Evolutionary conservation across 2,113 vertebrate species (phyloP).

Genomic region (Hepsetus odoe): DNA sequence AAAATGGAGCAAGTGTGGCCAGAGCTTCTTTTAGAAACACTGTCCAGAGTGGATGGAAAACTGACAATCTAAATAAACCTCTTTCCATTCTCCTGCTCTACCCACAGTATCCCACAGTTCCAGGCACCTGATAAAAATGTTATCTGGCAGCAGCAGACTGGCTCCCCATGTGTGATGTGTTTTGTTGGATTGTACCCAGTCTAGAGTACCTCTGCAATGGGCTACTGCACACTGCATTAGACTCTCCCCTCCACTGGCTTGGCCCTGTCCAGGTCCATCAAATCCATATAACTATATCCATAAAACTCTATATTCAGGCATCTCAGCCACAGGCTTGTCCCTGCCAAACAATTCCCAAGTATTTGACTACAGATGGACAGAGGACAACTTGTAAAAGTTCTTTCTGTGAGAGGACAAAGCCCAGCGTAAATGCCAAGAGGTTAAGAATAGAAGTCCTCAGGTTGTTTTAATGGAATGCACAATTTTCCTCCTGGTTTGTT

Average conservation of each 20-base stretch:
- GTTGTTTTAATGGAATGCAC: background rate
- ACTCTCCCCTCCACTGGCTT: conserved; percentile 15
- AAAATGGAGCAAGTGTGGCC: background rate
- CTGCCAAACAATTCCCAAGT: conserved; percentile 2
- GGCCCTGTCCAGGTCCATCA: conserved; percentile 1
- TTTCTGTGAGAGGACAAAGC: background rate
- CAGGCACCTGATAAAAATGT: conserved; percentile 20
- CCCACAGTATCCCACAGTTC: conserved; percentile 39
- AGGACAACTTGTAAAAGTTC: background rate
- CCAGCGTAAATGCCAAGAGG: background rate
- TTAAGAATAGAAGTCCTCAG: background rate
- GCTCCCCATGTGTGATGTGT: conserved; percentile 1
- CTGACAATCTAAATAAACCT: conserved; percentile 30
- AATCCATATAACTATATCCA: too few species aligned
- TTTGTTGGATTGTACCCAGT: background rate
- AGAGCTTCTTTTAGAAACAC: conserved; percentile 1
- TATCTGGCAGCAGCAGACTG: conserved; percentile 49
- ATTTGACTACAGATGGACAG: background rate
- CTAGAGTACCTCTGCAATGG: conserved; percentile 30
- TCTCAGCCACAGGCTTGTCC: background rate
- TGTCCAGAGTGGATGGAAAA: background rate
- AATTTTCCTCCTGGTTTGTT: background rate
- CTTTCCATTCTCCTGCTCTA: conserved; percentile 19
- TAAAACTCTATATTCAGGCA: conserved; percentile 27
- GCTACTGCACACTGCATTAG: conserved; percentile 15